Conservation (phyloP, 2,113 vertebrate species). For the Sisor rabdophorus region DNA sequence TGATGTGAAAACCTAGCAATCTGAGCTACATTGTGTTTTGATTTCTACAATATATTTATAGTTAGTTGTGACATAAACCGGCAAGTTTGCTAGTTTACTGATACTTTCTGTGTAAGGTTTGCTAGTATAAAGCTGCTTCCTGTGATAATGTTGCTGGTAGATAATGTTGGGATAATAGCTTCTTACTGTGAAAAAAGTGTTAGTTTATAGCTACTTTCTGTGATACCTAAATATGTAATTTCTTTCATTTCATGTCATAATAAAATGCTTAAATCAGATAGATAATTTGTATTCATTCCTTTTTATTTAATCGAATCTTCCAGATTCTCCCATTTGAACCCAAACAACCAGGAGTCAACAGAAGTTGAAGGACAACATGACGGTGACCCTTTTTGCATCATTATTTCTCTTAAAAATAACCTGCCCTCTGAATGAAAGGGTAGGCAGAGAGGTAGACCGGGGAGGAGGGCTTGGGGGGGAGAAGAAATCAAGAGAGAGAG, state of each 20-base stretch:
- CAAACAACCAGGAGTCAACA: slow-evolving; percentile 20
- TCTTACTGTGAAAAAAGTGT: neutral
- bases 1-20: too few relatives aligned
- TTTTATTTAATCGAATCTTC: neutral
- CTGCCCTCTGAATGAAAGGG: slow-evolving; percentile 13
- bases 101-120: neutral
- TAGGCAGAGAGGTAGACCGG: too few relatives aligned
- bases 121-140: neutral
- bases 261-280: neutral
- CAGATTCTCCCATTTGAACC: too few relatives aligned
- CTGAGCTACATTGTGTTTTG: too few relatives aligned
- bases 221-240: neutral
- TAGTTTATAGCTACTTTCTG: neutral
- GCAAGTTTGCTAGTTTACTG: neutral
- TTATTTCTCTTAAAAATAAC: slow-evolving; percentile 47
- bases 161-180: neutral
- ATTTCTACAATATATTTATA: neutral
- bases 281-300: neutral
- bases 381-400: slow-evolving; percentile 40
- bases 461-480: too few relatives aligned
- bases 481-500: slow-evolving; percentile 34
- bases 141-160: neutral
- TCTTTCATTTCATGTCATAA: too few relatives aligned
- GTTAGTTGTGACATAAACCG: neutral
- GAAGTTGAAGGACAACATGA: slow-evolving; percentile 34